These are phyloP conservation scores for Vandiemenella viatica DNA, from an alignment of 2,888 invertebrate species.

Conservation along the genomic window DNA sequence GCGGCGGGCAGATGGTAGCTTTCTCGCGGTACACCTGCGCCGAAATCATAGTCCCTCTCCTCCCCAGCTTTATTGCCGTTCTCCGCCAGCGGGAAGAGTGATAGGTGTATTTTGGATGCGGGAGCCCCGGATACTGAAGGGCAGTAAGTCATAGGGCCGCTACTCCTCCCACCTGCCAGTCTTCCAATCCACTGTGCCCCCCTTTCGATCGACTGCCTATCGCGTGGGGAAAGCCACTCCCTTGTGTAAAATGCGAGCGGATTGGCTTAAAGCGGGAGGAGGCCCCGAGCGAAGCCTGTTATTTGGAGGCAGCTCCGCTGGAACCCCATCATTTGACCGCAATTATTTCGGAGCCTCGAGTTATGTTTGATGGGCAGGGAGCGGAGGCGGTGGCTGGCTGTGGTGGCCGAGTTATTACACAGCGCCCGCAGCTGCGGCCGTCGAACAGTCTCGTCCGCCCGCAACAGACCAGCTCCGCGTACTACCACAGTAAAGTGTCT, in stretches of 20 bases:
- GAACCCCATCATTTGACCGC: conserved; percentile 17
- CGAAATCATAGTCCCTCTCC: too few relatives aligned
- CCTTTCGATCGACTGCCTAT: not conserved
- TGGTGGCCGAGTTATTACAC: too few relatives aligned
- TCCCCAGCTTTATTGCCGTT: not conserved
- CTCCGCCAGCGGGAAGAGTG: conserved; percentile 6
- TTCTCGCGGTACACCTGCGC: not conserved
- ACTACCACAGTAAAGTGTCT: too few relatives aligned
- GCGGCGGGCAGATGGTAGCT: not conserved
- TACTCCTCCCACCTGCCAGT: not conserved
- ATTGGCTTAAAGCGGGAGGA: conserved; percentile 12
- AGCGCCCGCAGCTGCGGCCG: too few relatives aligned
- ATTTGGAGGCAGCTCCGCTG: conserved; percentile 6
- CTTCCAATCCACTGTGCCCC: not conserved
- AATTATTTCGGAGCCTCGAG: conserved; percentile 16
- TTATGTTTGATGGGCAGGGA: conserved; percentile 15
- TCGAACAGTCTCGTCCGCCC: too few relatives aligned
- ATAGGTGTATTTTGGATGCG: conserved; percentile 8
- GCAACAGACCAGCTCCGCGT: too few relatives aligned
- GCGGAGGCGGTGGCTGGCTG: too few relatives aligned
- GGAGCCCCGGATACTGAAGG: not conserved
- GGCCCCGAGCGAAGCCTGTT: conserved; percentile 11
- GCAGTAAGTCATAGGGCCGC: not conserved
- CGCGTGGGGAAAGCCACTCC: conserved; percentile 6
- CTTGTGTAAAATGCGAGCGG: conserved; percentile 8